A percentile compares a stretch with the other conserved stretches of the same genome.
These are phyloP conservation scores for Apogon talboti DNA, from an alignment of 2,797 vertebrate genomes.

Conservation along the genomic window DNA sequence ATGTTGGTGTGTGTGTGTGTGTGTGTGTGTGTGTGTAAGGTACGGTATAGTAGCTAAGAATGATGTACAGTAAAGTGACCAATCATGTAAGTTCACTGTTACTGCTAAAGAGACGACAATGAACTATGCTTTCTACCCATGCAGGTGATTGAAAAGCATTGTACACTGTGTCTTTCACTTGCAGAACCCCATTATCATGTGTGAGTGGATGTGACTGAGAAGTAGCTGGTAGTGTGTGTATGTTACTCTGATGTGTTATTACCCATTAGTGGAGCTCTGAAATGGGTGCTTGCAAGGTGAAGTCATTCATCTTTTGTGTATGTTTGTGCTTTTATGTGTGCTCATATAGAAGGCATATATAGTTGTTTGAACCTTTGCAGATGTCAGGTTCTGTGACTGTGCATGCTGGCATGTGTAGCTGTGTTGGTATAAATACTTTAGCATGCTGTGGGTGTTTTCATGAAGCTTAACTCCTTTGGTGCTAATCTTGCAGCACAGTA, in stretches of 20 bases:
- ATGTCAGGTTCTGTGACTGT: slow-evolving; percentile 12
- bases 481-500: slow-evolving; percentile 56
- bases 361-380: slow-evolving; percentile 18
- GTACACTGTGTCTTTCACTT: slow-evolving; percentile 22
- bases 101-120: slow-evolving; percentile 23
- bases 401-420: neutral
- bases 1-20: neutral
- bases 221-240: slow-evolving; percentile 19
- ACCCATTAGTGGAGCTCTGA: slow-evolving; percentile 45
- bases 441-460: slow-evolving; percentile 45
- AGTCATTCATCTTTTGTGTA: slow-evolving; percentile 43
- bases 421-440: slow-evolving; percentile 13
- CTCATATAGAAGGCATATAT: slow-evolving; percentile 7
- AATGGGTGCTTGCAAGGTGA: slow-evolving; percentile 19
- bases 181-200: slow-evolving; percentile 32
- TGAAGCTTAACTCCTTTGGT: slow-evolving; percentile 40
- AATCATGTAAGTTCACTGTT: slow-evolving; percentile 26
- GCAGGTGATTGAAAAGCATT: slow-evolving; percentile 14
- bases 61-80: slow-evolving; percentile 7
- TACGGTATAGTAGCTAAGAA: neutral
- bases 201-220: slow-evolving; percentile 37
- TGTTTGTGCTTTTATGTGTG: slow-evolving; percentile 24
- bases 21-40: neutral
- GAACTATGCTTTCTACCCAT: slow-evolving; percentile 35
- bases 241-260: slow-evolving; percentile 52